phyloP scores from a whole-genome alignment of 2,888 invertebrate genomes.

The Harmothoe impar region DNA sequence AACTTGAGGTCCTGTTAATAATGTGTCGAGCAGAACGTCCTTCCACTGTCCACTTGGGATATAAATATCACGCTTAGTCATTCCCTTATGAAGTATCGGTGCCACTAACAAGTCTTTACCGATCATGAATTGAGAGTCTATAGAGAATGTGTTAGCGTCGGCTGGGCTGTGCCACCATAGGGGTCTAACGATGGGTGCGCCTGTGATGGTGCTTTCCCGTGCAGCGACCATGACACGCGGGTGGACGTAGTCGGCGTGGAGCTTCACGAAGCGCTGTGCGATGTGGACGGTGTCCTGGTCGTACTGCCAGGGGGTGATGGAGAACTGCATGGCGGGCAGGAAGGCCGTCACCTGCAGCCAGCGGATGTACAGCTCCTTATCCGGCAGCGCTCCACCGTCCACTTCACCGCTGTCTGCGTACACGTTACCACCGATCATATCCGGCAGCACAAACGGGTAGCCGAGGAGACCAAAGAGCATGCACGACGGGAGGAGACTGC shows the following conservation, averaged over 20 bases:
- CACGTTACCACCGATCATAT: conserved; percentile 94
- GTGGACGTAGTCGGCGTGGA: conserved; percentile 69
- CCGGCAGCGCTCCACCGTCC: conserved; percentile 64
- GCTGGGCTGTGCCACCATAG: conserved; percentile 93
- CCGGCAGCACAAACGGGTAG: conserved; percentile 94
- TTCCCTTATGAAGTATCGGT: conserved; percentile 79
- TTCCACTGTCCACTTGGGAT: conserved; percentile 70
- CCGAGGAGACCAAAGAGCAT: conserved; percentile 88
- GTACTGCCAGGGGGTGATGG: conserved; percentile 94
- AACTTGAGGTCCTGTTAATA: conserved; percentile 43
- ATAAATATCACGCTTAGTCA: conserved; percentile 77
- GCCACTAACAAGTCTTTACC: conserved; percentile 81
- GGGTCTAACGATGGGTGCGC: conserved; percentile 93
- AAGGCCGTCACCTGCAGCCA: conserved; percentile 95
- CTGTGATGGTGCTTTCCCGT: conserved; percentile 73
- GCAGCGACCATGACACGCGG: conserved; percentile 75
- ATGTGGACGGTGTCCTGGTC: conserved; percentile 86
- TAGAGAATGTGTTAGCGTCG: conserved; percentile 86
- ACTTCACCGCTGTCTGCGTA: conserved; percentile 58
- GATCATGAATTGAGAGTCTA: conserved; percentile 84
- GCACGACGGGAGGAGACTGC: conserved; percentile 92
- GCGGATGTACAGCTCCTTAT: conserved; percentile 86
- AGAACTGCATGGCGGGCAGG: conserved; percentile 95
- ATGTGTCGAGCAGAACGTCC: conserved; percentile 59
- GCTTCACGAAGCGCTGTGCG: conserved; percentile 67